These are phyloP conservation scores for Pseudomyrmex dendroicus DNA, from an alignment of 1,140 invertebrate species.

Conservation along the genomic window DNA sequence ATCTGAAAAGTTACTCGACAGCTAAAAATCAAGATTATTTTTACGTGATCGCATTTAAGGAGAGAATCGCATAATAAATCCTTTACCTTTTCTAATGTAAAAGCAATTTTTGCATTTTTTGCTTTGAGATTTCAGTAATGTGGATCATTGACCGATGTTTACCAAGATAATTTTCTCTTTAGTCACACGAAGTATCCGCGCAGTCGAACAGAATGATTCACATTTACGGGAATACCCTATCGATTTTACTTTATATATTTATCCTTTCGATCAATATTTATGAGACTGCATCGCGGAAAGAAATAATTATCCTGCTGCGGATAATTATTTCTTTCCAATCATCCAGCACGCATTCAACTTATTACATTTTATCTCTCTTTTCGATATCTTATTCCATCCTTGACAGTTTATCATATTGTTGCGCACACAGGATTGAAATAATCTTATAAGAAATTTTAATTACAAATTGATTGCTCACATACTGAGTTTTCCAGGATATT, in stretches of 20 bases:
- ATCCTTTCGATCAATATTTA: conserved; percentile 47
- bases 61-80: no score
- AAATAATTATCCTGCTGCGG: background rate
- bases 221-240: conserved; percentile 64
- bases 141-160: conserved; percentile 66
- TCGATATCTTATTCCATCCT: background rate
- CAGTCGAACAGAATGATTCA: conserved; percentile 63
- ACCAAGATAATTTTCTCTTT: conserved; percentile 7
- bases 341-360: background rate
- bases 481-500: conserved; percentile 52
- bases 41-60: no score
- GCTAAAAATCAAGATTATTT: no score
- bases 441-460: conserved; percentile 1
- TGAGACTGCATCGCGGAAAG: conserved; percentile 9
- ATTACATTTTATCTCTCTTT: conserved; percentile 8
- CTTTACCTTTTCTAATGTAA: no score
- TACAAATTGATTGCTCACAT: conserved; percentile 25
- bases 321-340: no score
- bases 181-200: conserved; percentile 33
- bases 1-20: no score
- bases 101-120: background rate
- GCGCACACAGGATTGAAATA: background rate
- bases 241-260: conserved; percentile 25
- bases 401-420: background rate
- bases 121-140: background rate